Evolutionary conservation across 2,797 vertebrate species (phyloP).

Genomic region (Triplophysa bombifrons): DNA sequence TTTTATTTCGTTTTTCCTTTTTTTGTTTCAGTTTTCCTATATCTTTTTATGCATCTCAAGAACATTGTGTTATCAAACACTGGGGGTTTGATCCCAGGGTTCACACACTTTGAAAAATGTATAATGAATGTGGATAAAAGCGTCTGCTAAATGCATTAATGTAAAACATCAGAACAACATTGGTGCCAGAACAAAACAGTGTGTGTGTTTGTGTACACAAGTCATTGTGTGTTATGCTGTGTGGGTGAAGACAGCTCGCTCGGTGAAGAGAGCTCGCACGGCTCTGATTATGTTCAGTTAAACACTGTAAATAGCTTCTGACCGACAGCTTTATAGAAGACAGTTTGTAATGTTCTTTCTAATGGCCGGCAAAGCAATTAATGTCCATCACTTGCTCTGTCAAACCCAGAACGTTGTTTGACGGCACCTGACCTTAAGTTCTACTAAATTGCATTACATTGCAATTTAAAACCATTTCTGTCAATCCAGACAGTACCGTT

Average conservation of each 20-base stretch:
- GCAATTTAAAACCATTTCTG: conserved; percentile 27
- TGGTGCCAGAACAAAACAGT: neutral
- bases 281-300: conserved; percentile 34
- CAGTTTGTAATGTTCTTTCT: conserved; percentile 10
- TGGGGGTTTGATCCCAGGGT: too few species aligned
- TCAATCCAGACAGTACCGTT: conserved; percentile 4
- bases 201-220: neutral
- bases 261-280: conserved; percentile 34
- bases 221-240: conserved; percentile 11
- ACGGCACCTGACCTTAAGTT: conserved; percentile 23
- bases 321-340: conserved; percentile 33
- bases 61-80: too few species aligned
- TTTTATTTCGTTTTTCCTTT: neutral
- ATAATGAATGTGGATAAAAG: too few species aligned
- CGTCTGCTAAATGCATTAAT: too few species aligned
- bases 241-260: conserved; percentile 30
- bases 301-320: neutral
- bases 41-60: too few species aligned
- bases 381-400: neutral
- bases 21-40: neutral
- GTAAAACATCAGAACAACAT: conserved; percentile 1
- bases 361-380: conserved; percentile 11
- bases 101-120: too few species aligned
- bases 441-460: neutral
- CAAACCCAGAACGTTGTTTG: conserved; percentile 13